These are phyloP conservation scores for Zosterops borbonicus DNA, from an alignment of 2,113 vertebrate species.

Conservation along the genomic window DNA sequence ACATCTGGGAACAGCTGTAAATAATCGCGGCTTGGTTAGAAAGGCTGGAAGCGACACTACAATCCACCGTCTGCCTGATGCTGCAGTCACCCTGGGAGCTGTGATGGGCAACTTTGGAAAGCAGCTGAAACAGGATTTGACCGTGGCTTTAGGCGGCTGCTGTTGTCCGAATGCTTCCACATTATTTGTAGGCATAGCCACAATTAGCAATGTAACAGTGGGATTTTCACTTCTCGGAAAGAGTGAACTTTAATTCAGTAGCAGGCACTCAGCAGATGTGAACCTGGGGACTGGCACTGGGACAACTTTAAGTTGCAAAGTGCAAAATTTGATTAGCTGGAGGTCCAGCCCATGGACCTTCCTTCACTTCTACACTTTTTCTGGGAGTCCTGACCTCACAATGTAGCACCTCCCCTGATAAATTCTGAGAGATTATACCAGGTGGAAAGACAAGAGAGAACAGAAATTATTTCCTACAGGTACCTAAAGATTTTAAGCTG, in stretches of 20 bases:
- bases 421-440: neutral
- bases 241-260: neutral
- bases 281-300: accelerated
- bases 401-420: neutral
- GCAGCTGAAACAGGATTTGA: neutral
- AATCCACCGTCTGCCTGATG: neutral
- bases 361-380: neutral
- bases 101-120: neutral
- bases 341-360: neutral
- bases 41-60: neutral
- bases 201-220: neutral
- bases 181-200: neutral
- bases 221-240: neutral
- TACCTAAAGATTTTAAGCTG: neutral
- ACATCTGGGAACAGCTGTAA: slow-evolving; percentile 52
- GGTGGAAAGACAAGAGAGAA: neutral
- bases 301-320: neutral
- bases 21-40: neutral
- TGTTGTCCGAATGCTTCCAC: neutral
- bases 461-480: neutral
- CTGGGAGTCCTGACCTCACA: neutral
- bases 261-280: neutral
- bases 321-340: neutral
- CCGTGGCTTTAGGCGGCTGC: neutral
- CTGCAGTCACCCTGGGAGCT: neutral